phyloP scores from a whole-genome alignment of 2,888 invertebrate genomes.

The Parthenolecanium corni region DNA sequence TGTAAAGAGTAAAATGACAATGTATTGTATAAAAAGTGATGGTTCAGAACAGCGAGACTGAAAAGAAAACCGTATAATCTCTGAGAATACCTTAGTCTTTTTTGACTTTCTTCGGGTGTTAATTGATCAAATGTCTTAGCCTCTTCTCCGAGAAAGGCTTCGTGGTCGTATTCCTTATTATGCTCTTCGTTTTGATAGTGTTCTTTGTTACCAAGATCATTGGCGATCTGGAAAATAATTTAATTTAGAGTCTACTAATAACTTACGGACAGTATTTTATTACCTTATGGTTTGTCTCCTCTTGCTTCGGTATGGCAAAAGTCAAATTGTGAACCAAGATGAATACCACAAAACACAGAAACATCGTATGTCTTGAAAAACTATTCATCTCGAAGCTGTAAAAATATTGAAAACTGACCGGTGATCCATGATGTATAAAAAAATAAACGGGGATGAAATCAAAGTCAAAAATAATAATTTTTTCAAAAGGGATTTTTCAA shows the following conservation, averaged over 20 bases:
- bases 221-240: neutral
- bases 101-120: constrained; percentile 86
- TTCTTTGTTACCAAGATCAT: constrained; percentile 36
- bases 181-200: constrained; percentile 72
- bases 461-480: too few species aligned
- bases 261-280: neutral
- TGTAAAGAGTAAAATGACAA: too few species aligned
- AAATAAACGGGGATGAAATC: too few species aligned
- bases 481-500: too few species aligned
- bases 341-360: neutral
- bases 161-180: constrained; percentile 88
- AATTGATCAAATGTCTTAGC: constrained; percentile 89
- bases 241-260: neutral
- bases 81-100: constrained; percentile 73
- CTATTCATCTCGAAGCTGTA: neutral
- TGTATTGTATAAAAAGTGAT: too few species aligned
- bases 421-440: too few species aligned
- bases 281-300: neutral
- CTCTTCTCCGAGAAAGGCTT: constrained; percentile 91
- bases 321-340: neutral
- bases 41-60: too few species aligned
- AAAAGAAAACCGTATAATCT: too few species aligned
- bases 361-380: neutral
- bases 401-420: too few species aligned
- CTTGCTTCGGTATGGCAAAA: neutral